Conservation (phyloP, 1,140 invertebrate genomes). For the Anagrus nilaparvatae region DNA sequence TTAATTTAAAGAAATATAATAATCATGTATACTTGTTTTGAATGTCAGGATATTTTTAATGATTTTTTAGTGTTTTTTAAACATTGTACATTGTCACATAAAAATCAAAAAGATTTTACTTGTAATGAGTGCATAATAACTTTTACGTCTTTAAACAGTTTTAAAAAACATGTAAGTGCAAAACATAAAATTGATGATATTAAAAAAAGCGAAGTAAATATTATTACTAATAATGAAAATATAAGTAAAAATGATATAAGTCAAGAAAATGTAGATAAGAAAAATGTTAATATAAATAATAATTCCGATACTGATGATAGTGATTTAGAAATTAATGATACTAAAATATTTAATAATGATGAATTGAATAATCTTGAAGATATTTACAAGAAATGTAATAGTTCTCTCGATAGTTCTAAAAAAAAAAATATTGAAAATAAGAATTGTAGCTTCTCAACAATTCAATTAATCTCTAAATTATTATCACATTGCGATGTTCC, state of each 20-base stretch:
- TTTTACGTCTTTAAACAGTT: not conserved
- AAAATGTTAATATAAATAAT: not conserved
- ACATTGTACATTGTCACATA: not conserved
- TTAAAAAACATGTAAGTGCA: not conserved
- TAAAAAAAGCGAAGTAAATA: not conserved
- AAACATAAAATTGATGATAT: not conserved
- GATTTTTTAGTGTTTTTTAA: not conserved
- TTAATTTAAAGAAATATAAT: too few relatives aligned
- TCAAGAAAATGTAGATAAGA: not conserved
- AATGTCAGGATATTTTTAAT: not conserved
- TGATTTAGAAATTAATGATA: too few relatives aligned
- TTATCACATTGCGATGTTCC: too few relatives aligned
- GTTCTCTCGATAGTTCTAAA: too few relatives aligned
- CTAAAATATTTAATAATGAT: too few relatives aligned
- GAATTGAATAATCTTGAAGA: too few relatives aligned
- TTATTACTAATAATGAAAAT: not conserved
- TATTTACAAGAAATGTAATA: too few relatives aligned
- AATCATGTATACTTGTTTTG: not conserved
- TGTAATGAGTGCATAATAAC: not conserved
- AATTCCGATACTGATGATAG: too few relatives aligned
- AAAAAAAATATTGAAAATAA: too few relatives aligned
- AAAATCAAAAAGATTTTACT: not conserved
- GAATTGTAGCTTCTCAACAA: too few relatives aligned
- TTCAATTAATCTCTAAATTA: too few relatives aligned
- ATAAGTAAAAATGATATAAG: not conserved